Evolutionary conservation across 2,888 invertebrate species (phyloP).

Genomic region (Meliscaeva auricollis): DNA sequence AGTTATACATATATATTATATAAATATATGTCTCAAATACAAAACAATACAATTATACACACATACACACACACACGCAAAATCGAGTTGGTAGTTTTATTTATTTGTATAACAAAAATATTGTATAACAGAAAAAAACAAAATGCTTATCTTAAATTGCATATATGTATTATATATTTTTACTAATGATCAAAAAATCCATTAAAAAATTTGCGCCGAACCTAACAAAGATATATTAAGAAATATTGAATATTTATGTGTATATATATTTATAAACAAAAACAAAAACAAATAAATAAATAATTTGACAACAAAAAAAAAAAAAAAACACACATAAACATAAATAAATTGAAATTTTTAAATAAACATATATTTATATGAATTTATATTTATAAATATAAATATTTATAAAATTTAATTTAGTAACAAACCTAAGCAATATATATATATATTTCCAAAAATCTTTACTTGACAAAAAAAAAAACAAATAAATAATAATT

Average conservation of each 20-base stretch:
- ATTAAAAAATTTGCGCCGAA: constrained; percentile 47
- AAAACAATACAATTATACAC: constrained; percentile 17
- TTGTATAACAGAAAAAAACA: too few relatives aligned
- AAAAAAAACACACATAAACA: constrained; percentile 28
- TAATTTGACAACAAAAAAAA: constrained; percentile 63
- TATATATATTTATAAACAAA: constrained; percentile 50
- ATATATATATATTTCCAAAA: constrained; percentile 67
- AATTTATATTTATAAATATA: constrained; percentile 68
- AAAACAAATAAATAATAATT: too few relatives aligned
- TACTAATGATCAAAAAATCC: constrained; percentile 43
- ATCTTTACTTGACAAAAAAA: constrained; percentile 40
- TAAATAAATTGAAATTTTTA: constrained; percentile 77
- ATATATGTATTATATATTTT: constrained; percentile 51
- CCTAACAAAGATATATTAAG: constrained; percentile 22
- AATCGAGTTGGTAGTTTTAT: constrained; percentile 10
- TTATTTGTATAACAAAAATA: constrained; percentile 8
- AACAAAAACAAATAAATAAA: constrained; percentile 21
- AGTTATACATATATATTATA: constrained; percentile 7
- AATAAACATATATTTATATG: constrained; percentile 52
- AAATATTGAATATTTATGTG: constrained; percentile 12
- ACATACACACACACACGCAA: constrained; percentile 4
- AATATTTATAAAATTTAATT: constrained; percentile 36
- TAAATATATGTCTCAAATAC: constrained; percentile 9
- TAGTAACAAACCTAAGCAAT: constrained; percentile 64
- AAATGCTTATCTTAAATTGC: constrained; percentile 32